phyloP scores from a whole-genome alignment of 2,797 vertebrate genomes.

The Furcifer pardalis region DNA sequence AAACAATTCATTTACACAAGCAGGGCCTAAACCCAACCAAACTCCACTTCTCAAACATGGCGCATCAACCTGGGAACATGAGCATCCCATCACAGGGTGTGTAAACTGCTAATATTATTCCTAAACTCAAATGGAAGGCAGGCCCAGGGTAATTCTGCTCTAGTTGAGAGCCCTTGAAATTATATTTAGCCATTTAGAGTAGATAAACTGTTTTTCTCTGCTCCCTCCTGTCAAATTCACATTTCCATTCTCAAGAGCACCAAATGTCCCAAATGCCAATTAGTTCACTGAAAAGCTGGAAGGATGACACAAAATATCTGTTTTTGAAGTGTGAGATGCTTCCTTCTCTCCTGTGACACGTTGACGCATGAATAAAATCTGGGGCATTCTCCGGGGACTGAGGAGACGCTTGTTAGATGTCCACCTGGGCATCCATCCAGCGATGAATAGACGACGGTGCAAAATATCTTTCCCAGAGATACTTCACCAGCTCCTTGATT shows the following conservation, averaged over 20 bases:
- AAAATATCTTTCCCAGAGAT: not conserved
- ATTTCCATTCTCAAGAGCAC: not conserved
- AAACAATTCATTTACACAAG: constrained; percentile 9
- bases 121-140: not conserved
- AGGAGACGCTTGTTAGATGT: not conserved
- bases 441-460: constrained; percentile 3
- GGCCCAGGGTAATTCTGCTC: not conserved
- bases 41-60: not conserved
- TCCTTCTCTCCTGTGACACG: not conserved
- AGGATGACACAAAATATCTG: too few relatives aligned
- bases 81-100: not conserved
- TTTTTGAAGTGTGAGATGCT: not conserved
- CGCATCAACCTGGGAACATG: not conserved
- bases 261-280: not conserved
- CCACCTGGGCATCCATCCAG: not conserved
- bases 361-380: not conserved
- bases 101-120: constrained; percentile 27
- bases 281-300: not conserved
- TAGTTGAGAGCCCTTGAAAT: constrained; percentile 1
- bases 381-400: not conserved
- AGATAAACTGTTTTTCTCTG: not conserved
- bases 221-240: too few relatives aligned
- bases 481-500: not conserved
- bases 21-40: not conserved
- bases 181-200: not conserved